Base-by-base conservation (phyloP, 2,113 vertebrate species). In the Syngnathoides biaculeatus region DNA sequence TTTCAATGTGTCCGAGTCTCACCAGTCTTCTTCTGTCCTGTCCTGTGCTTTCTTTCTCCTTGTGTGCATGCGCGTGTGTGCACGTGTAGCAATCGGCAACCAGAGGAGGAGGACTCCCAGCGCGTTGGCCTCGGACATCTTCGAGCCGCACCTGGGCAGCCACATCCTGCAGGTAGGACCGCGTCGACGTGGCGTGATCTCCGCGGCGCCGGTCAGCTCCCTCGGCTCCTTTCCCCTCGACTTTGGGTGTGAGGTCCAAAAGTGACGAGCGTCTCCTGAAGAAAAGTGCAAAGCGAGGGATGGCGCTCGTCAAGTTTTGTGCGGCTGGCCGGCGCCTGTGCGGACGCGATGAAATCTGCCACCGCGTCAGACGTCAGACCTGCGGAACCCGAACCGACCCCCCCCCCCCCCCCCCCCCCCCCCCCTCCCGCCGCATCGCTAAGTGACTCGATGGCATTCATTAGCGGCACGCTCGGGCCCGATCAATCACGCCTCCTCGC, bases 61-160 rank as follows among this genome's bases (percentile, higher is more conserved):
- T 74, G 66, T 75, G 68, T 69, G 69, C 56, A 75, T 86, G 22
- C 76, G 64, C 72, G 65, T 73, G 74, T 67, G 73, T 52, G 67
- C 64, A 67, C 73, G 65, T 75, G 72, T 72, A 98, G 96, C 96
- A 93, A 97, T 98, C 92, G 96, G 97, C 88, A 89, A 93, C 76
- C 96, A 98, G 84, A 89, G 96, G 89, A 95, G 97, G 90, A 94
- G 97, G 92, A 96, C 91, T 82, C 95, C 94, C 87, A 95, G 92
- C 80, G 89, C 88, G 71, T 79, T 96, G 72, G 96, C 96, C 78
- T 92, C 94, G 63, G 96, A 98, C 85, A 94, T 99, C 85, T 99
- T 99, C 86, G 97, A 98, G 79, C 94, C 94, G 90, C 96, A 99
- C 91, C 94, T 98, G 91, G 97, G 96, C 89, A 99, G 97, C 91